phyloP scores from a whole-genome alignment of 2,888 invertebrate genomes.

The Zeuzera pyrina region DNA sequence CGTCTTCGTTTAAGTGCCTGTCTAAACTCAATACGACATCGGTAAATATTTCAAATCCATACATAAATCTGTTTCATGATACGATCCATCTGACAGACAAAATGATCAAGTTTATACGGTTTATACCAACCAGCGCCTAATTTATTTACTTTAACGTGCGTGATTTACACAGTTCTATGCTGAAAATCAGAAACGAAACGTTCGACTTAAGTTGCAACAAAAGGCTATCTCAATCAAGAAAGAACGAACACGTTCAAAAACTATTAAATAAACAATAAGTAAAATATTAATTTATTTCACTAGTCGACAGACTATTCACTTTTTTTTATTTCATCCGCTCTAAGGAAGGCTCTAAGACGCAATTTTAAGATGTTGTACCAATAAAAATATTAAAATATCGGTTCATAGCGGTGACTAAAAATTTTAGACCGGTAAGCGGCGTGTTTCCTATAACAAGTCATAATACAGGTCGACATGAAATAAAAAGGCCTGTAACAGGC shows the following conservation, averaged over 20 bases:
- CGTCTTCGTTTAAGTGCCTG: conserved; percentile 4
- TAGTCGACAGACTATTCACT: too few relatives aligned
- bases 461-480: conserved; percentile 30
- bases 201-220: too few relatives aligned
- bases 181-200: conserved; percentile 22
- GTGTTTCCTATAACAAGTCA: conserved; percentile 40
- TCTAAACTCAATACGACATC: conserved; percentile 3
- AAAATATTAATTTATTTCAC: too few relatives aligned
- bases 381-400: too few relatives aligned
- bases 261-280: too few relatives aligned
- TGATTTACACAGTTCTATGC: conserved; percentile 26
- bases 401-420: too few relatives aligned
- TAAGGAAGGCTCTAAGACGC: too few relatives aligned
- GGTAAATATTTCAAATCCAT: conserved; percentile 7
- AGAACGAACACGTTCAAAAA: too few relatives aligned
- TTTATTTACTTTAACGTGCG: conserved; percentile 24
- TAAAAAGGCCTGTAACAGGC: conserved; percentile 15
- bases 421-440: too few relatives aligned
- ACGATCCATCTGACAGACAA: conserved; percentile 15
- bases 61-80: conserved; percentile 10
- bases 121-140: conserved; percentile 20
- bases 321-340: too few relatives aligned
- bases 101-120: conserved; percentile 24
- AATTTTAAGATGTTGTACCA: too few relatives aligned
- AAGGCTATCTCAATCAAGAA: too few relatives aligned